Percentiles rank a stretch among this genome's conserved stretches.
phyloP scores from a whole-genome alignment of 2,888 invertebrate genomes.

The Halictus quadricinctus region DNA sequence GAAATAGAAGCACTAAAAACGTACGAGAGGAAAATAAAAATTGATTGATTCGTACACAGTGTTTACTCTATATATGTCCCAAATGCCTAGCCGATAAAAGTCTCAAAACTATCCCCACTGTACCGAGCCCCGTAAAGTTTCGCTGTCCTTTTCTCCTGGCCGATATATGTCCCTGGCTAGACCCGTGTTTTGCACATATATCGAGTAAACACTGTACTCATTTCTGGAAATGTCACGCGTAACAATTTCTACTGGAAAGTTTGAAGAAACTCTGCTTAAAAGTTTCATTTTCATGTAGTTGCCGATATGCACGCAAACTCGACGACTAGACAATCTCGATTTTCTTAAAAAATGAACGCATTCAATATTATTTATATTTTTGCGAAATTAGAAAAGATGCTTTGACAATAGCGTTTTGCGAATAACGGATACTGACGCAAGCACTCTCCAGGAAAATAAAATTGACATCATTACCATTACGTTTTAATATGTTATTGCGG shows the following conservation, averaged over 20 bases:
- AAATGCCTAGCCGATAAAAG: too few species aligned
- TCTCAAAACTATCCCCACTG: too few species aligned
- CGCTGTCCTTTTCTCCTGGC: too few species aligned
- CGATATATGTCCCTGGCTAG: too few species aligned
- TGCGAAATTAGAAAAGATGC: not conserved
- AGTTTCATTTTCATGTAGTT: too few species aligned
- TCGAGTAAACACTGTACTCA: too few species aligned
- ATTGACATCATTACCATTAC: constrained; percentile 41
- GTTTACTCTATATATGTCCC: too few species aligned
- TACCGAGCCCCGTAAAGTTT: too few species aligned
- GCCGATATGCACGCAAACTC: not conserved
- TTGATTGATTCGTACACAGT: not conserved
- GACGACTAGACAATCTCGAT: too few species aligned
- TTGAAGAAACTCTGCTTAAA: not conserved
- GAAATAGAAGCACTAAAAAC: not conserved
- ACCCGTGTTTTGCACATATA: too few species aligned
- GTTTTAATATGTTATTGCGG: constrained; percentile 36
- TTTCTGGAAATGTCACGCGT: too few species aligned
- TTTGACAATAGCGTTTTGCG: not conserved
- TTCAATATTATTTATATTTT: too few species aligned
- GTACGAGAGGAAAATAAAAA: not conserved
- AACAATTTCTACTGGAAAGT: not conserved
- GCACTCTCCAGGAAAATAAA: constrained; percentile 24
- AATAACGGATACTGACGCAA: constrained; percentile 29
- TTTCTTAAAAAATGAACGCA: not conserved